Conservation (phyloP, 2,113 vertebrate species). For the Ibidorhyncha struthersii region DNA sequence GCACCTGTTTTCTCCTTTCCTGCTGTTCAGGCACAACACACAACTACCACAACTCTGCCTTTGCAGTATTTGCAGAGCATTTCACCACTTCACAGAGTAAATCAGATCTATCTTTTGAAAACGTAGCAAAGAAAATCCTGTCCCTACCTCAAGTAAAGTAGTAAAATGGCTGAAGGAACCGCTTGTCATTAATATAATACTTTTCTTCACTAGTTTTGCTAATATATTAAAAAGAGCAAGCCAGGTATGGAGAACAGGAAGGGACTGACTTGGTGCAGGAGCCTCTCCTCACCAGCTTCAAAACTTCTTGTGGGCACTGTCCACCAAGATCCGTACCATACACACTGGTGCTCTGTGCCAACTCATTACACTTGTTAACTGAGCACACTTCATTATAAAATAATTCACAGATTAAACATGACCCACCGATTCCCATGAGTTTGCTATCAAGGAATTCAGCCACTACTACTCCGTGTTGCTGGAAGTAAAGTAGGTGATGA, state of each 20-base stretch:
- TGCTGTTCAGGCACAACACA: slow-evolving; percentile 50
- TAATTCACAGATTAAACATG: background rate
- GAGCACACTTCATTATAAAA: background rate
- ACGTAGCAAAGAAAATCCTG: background rate
- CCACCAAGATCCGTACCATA: background rate
- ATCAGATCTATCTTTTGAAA: background rate
- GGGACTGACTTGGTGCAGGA: background rate
- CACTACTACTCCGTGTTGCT: background rate
- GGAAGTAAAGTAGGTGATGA: background rate
- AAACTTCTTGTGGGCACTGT: background rate
- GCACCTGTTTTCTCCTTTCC: slow-evolving; percentile 67
- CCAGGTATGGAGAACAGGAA: background rate
- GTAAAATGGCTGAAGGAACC: background rate
- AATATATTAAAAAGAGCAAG: background rate
- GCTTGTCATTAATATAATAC: background rate
- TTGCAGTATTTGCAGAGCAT: background rate
- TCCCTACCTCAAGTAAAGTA: background rate
- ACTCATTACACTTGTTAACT: background rate
- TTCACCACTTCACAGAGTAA: background rate
- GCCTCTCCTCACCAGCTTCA: background rate
- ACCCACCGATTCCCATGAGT: background rate
- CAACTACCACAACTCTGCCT: background rate
- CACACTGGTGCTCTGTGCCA: background rate
- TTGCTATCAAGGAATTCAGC: background rate
- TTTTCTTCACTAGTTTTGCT: background rate